Base-by-base conservation (phyloP, 2,113 vertebrate species). In the Xiphophorus hellerii region DNA sequence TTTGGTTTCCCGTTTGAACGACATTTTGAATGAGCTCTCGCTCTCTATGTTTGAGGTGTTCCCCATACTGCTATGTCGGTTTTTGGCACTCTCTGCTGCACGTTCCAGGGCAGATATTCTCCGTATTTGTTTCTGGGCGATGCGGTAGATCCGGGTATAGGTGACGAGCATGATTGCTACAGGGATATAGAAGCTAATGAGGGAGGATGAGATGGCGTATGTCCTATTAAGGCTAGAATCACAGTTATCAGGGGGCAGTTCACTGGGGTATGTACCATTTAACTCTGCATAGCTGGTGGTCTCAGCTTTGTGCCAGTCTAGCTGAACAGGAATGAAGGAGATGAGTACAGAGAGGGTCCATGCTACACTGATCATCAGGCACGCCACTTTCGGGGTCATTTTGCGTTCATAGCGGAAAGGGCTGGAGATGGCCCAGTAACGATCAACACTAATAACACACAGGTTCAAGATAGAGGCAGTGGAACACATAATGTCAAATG, bases 401-500 rank as follows among this genome's bases (percentile, higher is more conserved):
- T 99, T 99, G 83, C 98, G 95, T 89, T 98, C 97, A 0, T 99
- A 99, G 69, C 97, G 96, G 84, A 99, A 99, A 0, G 98, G 98
- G 81, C 97, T 98, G 0, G 98, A 99, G 90, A 99, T 99, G 76
- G 98, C 98, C 98, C 97, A 99, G 62, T 99, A 99, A 58, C 98
- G 94, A 93, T 99, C 98, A 60, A 99, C 97, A 0, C 98, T 99
- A 79, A 99, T 99, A 81, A 99, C 97, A 74, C 98, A 99, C 69
- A 99, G 95, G 89, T 99, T 98, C 90, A 99, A 94, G 88, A 99
- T 99, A 74, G 98, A 99, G 27, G 98, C 98, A 0, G 98, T 99
- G 79, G 97, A 99, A 77, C 98, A 99, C 98, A 99, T 99, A 90
- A 99, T 99, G 93, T 99, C 98, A 85, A 98, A 99, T 22, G 98